Percentiles rank a stretch among this genome's conserved stretches.
These are phyloP conservation scores for Aricia artaxerxes DNA, from an alignment of 2,888 invertebrate genomes.

Conservation along the genomic window DNA sequence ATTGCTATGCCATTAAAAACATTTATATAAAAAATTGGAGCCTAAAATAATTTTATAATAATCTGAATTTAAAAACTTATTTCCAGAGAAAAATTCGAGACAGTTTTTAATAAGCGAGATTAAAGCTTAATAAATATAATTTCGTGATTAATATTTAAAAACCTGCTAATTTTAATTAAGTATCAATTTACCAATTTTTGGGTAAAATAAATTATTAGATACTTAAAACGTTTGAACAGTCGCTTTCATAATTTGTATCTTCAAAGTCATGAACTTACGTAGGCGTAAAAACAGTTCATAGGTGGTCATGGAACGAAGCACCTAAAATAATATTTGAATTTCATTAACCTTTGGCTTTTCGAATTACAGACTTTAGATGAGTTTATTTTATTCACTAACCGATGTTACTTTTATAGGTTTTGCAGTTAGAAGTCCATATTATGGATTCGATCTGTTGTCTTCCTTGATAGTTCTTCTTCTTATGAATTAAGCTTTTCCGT, in stretches of 20 bases:
- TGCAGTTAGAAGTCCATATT: not conserved
- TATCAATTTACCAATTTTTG: not conserved
- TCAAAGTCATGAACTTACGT: not conserved
- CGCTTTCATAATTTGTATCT: constrained; percentile 12
- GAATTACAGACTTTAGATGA: not conserved
- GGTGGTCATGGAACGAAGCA: not conserved
- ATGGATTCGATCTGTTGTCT: no score
- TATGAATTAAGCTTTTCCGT: no score
- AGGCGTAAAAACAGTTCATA: not conserved
- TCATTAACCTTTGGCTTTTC: not conserved
- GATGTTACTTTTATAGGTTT: not conserved
- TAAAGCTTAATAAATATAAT: not conserved
- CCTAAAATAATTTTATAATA: no score
- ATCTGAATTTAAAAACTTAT: not conserved
- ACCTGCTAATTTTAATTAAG: not conserved
- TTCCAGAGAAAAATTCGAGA: not conserved
- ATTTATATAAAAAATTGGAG: not conserved
- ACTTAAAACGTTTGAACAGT: not conserved
- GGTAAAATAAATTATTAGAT: not conserved
- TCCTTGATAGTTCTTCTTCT: no score
- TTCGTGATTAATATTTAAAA: not conserved
- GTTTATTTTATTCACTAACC: not conserved
- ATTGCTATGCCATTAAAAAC: no score
- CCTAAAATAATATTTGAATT: not conserved
- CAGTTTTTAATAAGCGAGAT: not conserved